Base-by-base conservation (phyloP, 1,140 invertebrate species). In the Bemisia tabaci region DNA sequence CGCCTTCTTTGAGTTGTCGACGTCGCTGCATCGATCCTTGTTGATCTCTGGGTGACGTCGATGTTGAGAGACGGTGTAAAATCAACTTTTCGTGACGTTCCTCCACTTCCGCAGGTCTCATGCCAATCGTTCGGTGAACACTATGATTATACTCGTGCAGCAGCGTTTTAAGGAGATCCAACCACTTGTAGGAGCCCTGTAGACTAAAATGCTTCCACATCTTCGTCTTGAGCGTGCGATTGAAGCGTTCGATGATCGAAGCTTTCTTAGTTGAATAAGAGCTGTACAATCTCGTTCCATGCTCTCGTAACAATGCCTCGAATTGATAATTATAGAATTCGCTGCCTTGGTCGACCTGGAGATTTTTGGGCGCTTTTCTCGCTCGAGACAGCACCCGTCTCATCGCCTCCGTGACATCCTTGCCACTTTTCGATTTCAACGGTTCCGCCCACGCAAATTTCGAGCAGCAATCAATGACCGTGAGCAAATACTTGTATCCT, bases 221-320 rank as follows among this genome's bases (percentile, higher is more conserved):
- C n/a, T n/a, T n/a, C n/a, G 64, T 65, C 70, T 72, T 73, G 17
- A 76, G 39, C 12, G 69, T 73, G 25, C 70, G 63, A 68, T 74
- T 71, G 48, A 75, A 73, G 59, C 75, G 25, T 67, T 75, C 73
- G 27, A 71, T 67, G 39, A 76, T 60, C 0, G 67, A 39, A 12
- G 70, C 72, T 73, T 76, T 76, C 1, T 65, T 71, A n/a, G 71
- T 65, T 60, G 64, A 68, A 60, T 72, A 64, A 25, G 67, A 72
- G 0, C 58, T 63, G 61, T 69, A 71, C 33, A 67, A 64, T 68
- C 72, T 70, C 1, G 72, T 65, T 1, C 71, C 63, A n/a, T 68
- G 17, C 27, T 66, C 2, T 26, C 12, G 12, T 25, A 62, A 48
- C 26, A 66, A 62, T 62, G 23, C 21, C 21, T 66, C 62, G 62